Evolutionary conservation across 1,140 invertebrate genomes (phyloP).

Genomic region (Drosophila jambulina): DNA sequence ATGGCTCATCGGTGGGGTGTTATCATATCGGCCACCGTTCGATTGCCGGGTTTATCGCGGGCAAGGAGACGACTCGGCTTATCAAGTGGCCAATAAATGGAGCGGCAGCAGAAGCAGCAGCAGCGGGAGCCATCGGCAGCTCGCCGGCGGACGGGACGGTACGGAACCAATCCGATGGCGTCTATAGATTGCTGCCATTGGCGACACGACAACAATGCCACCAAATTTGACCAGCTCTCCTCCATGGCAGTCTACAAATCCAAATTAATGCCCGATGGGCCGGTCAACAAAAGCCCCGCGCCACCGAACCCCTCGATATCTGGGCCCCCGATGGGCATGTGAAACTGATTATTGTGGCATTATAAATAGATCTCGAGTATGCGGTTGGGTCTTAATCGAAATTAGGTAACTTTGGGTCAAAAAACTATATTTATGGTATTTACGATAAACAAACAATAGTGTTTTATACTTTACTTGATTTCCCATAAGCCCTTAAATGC

Average conservation of each 20-base stretch:
- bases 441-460: conserved; percentile 42
- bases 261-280: conserved; percentile 78
- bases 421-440: conserved; percentile 38
- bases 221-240: conserved; percentile 68
- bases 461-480: conserved; percentile 15
- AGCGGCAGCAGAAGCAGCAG: conserved; percentile 66
- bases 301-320: conserved; percentile 19
- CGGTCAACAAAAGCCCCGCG: conserved; percentile 69
- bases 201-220: conserved; percentile 72
- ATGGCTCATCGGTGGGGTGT: conserved; percentile 33
- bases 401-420: conserved; percentile 45
- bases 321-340: conserved; percentile 36
- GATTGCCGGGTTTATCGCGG: conserved; percentile 52
- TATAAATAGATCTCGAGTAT: conserved; percentile 53
- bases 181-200: conserved; percentile 78
- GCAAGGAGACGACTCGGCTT: conserved; percentile 25
- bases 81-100: conserved; percentile 66
- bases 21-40: conserved; percentile 51
- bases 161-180: conserved; percentile 59
- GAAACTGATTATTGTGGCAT: conserved; percentile 51
- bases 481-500: conserved; percentile 3
- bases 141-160: conserved; percentile 27
- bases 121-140: conserved; percentile 71
- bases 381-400: conserved; percentile 44
- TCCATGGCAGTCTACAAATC: conserved; percentile 59